phyloP scores from a whole-genome alignment of 2,113 vertebrate genomes.

The Catagonus wagneri region DNA sequence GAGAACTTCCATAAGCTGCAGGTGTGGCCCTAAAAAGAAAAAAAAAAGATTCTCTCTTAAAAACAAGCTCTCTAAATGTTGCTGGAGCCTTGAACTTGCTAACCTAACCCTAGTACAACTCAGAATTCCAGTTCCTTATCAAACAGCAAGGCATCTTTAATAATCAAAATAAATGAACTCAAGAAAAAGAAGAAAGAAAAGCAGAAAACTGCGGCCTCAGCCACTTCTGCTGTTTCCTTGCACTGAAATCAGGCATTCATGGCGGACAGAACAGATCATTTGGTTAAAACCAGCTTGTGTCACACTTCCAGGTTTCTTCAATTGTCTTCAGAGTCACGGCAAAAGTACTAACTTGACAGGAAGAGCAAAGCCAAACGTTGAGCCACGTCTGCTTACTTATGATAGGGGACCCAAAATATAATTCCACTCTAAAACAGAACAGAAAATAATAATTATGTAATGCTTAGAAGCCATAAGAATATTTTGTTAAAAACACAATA shows the following conservation, averaged over 20 bases:
- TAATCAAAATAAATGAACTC: conserved; percentile 6
- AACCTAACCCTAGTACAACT: neutral
- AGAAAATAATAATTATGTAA: conserved; percentile 31
- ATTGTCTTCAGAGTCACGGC: neutral
- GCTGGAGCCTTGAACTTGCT: neutral
- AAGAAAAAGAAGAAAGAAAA: neutral
- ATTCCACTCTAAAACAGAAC: neutral
- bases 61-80: neutral
- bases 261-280: neutral
- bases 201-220: neutral
- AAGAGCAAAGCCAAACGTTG: neutral
- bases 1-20: too few relatives aligned
- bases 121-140: neutral
- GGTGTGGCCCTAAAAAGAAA: too few relatives aligned
- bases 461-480: neutral
- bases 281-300: neutral
- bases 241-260: neutral
- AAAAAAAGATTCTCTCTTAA: neutral
- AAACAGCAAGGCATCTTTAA: neutral
- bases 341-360: neutral
- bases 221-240: neutral
- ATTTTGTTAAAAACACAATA: conserved; percentile 30
- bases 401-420: neutral
- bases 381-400: neutral
- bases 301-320: neutral